Percentiles rank a stretch among this genome's conserved stretches.
Conservation (phyloP, 2,888 invertebrate species). For the Melanostoma mellinum region DNA sequence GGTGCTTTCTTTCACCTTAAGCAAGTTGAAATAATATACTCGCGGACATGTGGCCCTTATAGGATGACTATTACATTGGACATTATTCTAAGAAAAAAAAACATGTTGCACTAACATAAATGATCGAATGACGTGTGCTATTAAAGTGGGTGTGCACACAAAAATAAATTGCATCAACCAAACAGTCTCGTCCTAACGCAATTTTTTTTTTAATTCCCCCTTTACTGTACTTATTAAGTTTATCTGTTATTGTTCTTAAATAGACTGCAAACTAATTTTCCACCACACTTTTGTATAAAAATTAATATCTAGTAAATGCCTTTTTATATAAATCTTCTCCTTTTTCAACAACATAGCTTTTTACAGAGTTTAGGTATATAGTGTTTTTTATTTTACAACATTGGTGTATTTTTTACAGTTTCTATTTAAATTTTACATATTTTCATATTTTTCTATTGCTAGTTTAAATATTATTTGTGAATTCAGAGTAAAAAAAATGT, state of each 20-base stretch:
- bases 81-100: too few relatives aligned
- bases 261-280: slow-evolving; percentile 2
- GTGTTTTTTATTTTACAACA: slow-evolving; percentile 53
- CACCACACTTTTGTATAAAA: slow-evolving; percentile 62
- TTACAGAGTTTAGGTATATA: slow-evolving; percentile 48
- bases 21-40: too few relatives aligned
- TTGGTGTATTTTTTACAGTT: slow-evolving; percentile 69
- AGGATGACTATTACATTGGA: too few relatives aligned
- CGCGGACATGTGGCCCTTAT: too few relatives aligned
- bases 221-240: not conserved
- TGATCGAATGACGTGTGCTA: too few relatives aligned
- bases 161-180: not conserved
- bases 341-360: slow-evolving; percentile 42
- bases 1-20: too few relatives aligned
- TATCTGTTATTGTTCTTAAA: not conserved
- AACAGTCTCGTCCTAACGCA: not conserved
- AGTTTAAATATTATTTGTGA: slow-evolving; percentile 6
- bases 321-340: slow-evolving; percentile 29
- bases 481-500: slow-evolving; percentile 15
- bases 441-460: slow-evolving; percentile 15
- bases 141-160: too few relatives aligned
- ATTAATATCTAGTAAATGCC: slow-evolving; percentile 69
- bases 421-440: slow-evolving; percentile 37
- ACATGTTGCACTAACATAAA: too few relatives aligned
- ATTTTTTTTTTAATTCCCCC: too few relatives aligned